Conservation (phyloP, 2,113 vertebrate genomes). For the Rhodinocichla rosea region DNA sequence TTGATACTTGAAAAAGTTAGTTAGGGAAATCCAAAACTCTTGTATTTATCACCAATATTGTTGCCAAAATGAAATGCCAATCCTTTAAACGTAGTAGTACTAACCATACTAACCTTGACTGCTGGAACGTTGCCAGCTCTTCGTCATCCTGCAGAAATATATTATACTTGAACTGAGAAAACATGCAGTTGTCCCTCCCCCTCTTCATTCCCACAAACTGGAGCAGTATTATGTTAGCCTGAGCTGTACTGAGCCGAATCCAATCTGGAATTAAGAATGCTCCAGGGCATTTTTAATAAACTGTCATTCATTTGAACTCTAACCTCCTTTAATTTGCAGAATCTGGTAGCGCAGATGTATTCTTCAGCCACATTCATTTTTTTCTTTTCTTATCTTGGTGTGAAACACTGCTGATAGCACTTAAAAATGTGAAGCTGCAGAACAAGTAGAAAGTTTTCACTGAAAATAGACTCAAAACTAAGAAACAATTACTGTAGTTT, state of each 20-base stretch:
- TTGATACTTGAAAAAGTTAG: neutral
- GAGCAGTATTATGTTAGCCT: constrained; percentile 29
- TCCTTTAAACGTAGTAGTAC: neutral
- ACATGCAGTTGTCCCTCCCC: neutral
- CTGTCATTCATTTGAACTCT: constrained; percentile 41
- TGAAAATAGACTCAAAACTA: neutral
- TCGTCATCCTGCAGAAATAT: neutral
- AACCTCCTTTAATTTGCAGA: constrained; percentile 11
- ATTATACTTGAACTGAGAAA: neutral
- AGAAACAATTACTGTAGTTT: neutral
- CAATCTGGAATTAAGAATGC: constrained; percentile 40
- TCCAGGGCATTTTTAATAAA: constrained; percentile 49
- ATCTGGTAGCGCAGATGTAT: constrained; percentile 15
- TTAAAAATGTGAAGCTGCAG: neutral
- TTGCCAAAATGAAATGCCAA: neutral
- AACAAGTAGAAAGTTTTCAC: neutral
- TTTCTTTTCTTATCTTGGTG: constrained; percentile 2
- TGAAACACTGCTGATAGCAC: constrained; percentile 11
- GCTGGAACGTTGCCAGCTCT: neutral
- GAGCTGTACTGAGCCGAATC: constrained; percentile 24
- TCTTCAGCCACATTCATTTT: neutral
- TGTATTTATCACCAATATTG: neutral
- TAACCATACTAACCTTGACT: neutral
- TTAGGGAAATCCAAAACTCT: neutral
- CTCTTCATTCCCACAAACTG: constrained; percentile 18